Evolutionary conservation across 53 echinoderm and acorn worm genomes (phyloP), one percentile per base, ranked within the genome.

Genomic region (Holothuria leucospilota): DNA sequence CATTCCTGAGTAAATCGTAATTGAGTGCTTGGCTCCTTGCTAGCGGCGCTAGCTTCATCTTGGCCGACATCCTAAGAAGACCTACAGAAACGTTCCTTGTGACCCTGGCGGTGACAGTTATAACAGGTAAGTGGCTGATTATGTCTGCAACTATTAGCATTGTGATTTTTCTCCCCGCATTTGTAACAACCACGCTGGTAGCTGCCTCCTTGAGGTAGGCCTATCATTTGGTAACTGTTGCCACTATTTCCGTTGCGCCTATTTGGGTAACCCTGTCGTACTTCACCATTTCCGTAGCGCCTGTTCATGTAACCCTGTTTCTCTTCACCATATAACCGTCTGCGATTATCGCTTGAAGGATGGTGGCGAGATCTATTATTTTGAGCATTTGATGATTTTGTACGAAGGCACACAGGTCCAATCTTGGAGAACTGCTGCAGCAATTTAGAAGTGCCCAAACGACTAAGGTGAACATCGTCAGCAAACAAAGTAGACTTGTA

Each of bases 1-100:
- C 27, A 64, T 64, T 64, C 64, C 64, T 64, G 64, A 64, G 64
- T 64, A 64, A 64, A 2, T 64, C 64, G 14, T 0, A 64, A 64
- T 64, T 64, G 64, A 6, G 64, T 64, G 64, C 16, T 10, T 64
- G 8, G 5, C 64, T 18, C 8, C 49, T 49, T 49, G 6, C 49
- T 49, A 6, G 49, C 49, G 71, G 71, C 71, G 39, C 71, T 71
- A 71, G 11, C 39, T 30, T 28, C 29, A 38, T 42, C 71, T 6
- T 71, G 71, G 71, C 71, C 71, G 39, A 71, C 2, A 71, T 38
- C 71, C 71, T 38, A 71, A 1, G 29, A 38, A 71, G 71, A 71
- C 8, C 71, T 28, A 71, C 71, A 71, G 71, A 71, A 71, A 28
- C 71, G 71, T 30, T 71, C 71, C 39, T 71, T 71, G 39, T 71